These are phyloP conservation scores for Hoplostethus atlanticus DNA, from an alignment of 2,797 vertebrate species.

Conservation along the genomic window DNA sequence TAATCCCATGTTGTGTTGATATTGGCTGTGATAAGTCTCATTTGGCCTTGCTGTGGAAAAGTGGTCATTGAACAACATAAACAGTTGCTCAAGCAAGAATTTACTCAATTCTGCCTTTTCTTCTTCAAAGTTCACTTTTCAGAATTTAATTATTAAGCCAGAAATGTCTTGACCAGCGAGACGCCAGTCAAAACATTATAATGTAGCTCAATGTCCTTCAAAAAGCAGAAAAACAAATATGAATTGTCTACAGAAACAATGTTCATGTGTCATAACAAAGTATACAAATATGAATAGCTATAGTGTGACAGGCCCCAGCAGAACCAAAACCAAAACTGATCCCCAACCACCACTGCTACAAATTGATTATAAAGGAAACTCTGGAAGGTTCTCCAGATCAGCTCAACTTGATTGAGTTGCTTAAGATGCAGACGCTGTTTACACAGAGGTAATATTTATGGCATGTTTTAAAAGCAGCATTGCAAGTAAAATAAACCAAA, in stretches of 20 bases:
- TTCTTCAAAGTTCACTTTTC: background rate
- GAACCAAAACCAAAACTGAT: background rate
- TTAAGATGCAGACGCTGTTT: background rate
- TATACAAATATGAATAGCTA: background rate
- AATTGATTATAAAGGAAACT: background rate
- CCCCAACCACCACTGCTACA: background rate
- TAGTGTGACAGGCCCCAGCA: background rate
- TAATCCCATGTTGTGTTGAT: no score
- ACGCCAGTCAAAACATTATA: background rate
- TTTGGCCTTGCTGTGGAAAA: no score
- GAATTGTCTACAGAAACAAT: no score
- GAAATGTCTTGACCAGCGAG: background rate
- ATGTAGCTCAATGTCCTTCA: background rate
- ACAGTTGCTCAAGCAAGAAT: no score
- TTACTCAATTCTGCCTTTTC: background rate
- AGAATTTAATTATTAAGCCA: background rate
- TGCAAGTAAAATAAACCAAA: no score
- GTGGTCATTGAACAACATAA: no score
- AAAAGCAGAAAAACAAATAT: background rate
- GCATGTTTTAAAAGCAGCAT: no score
- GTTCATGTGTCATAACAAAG: background rate
- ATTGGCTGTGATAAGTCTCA: no score
- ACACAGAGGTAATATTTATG: no score
- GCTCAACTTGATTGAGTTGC: background rate
- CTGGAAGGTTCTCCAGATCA: background rate